A percentile compares a stretch with the other conserved stretches of the same genome.
Evolutionary conservation across 2,113 vertebrate species (phyloP).

Genomic region (Sylvia atricapilla): DNA sequence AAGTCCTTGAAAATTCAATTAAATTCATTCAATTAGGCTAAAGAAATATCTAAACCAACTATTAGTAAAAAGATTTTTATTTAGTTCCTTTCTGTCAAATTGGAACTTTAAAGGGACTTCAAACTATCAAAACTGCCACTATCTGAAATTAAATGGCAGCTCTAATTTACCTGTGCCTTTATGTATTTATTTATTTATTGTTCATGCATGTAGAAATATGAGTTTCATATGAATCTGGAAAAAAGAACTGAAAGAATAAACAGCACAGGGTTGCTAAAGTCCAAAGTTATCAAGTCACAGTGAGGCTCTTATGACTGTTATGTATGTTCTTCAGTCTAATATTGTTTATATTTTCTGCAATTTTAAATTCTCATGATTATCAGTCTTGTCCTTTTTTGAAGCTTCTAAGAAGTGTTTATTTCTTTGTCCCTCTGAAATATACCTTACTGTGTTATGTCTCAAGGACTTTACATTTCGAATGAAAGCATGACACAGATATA

Average conservation of each 20-base stretch:
- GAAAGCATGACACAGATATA: not conserved
- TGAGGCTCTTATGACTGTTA: not conserved
- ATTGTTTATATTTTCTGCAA: not conserved
- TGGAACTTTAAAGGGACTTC: conserved; percentile 4
- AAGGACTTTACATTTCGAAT: not conserved
- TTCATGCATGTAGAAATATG: not conserved
- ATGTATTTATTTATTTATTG: not conserved
- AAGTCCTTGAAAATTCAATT: conserved; percentile 71
- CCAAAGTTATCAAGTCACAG: not conserved
- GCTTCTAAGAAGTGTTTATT: not conserved
- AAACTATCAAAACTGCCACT: not conserved
- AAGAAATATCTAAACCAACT: conserved; percentile 44
- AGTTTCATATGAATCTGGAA: not conserved
- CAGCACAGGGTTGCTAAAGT: not conserved
- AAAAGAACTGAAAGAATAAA: not conserved
- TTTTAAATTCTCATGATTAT: not conserved
- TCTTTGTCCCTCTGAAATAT: not conserved
- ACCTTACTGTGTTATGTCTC: not conserved
- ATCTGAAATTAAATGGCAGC: not conserved
- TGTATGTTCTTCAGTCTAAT: not conserved
- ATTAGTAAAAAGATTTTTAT: conserved; percentile 46
- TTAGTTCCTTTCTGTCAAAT: conserved; percentile 31
- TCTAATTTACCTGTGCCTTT: not conserved
- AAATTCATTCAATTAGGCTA: conserved; percentile 53
- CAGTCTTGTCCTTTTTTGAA: not conserved